These are phyloP conservation scores for Aplidium turbinatum DNA, from an alignment of 23 tunicate species.

Conservation along the genomic window DNA sequence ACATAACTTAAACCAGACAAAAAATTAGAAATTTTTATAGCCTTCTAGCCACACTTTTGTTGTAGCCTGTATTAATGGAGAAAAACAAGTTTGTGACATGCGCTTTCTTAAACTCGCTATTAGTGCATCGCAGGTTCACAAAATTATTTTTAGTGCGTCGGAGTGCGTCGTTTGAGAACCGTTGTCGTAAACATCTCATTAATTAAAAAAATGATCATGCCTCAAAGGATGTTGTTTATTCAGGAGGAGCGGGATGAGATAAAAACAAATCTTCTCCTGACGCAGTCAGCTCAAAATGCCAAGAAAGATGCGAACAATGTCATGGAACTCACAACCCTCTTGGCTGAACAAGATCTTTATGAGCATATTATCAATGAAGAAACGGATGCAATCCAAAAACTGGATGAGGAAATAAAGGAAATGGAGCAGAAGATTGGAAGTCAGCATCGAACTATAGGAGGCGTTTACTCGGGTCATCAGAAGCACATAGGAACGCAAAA, in stretches of 20 bases:
- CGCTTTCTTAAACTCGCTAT: too few relatives aligned
- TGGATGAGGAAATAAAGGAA: constrained; percentile 59
- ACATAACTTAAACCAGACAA: too few relatives aligned
- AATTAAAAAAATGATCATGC: too few relatives aligned
- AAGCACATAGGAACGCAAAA: constrained; percentile 85
- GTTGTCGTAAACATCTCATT: too few relatives aligned
- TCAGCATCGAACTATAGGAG: constrained; percentile 83
- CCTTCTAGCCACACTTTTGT: too few relatives aligned
- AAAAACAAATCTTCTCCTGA: constrained; percentile 68
- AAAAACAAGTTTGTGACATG: too few relatives aligned
- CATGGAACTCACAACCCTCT: constrained; percentile 55
- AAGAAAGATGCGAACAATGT: constrained; percentile 71
- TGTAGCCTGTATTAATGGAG: too few relatives aligned
- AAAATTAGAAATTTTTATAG: too few relatives aligned
- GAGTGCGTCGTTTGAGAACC: too few relatives aligned
- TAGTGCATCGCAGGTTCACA: too few relatives aligned
- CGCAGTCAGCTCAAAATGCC: constrained; percentile 72
- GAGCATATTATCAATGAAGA: constrained; percentile 72
- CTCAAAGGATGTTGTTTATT: too few relatives aligned
- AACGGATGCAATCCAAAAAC: constrained; percentile 40
- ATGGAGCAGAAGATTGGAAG: constrained; percentile 62
- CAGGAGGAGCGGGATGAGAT: constrained; percentile 89
- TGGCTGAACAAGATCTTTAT: constrained; percentile 79
- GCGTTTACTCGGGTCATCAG: constrained; percentile 75
- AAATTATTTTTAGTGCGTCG: too few relatives aligned